A percentile compares a stretch with the other conserved stretches of the same genome.
phyloP scores from a whole-genome alignment of 2,113 vertebrate genomes.

The Garra rufa region DNA sequence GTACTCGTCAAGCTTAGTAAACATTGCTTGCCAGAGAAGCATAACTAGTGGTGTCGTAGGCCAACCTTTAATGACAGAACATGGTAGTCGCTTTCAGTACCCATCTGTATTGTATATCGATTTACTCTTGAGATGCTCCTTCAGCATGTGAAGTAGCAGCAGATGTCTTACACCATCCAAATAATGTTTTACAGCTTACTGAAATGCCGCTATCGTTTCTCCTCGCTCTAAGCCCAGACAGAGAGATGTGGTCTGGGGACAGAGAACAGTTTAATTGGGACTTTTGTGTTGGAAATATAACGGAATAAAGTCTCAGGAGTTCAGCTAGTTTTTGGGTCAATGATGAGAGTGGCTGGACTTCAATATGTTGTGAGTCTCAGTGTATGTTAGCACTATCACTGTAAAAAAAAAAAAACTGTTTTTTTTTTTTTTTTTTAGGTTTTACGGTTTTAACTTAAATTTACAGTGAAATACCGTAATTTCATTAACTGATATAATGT shows the following conservation, averaged over 20 bases:
- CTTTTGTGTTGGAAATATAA: background rate
- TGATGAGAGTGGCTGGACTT: background rate
- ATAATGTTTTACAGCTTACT: slow-evolving; percentile 28
- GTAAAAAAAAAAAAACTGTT: no score
- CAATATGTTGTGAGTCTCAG: background rate
- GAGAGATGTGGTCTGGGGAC: background rate
- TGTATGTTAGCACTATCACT: no score
- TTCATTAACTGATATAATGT: no score
- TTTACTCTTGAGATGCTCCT: slow-evolving; percentile 21
- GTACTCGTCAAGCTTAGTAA: background rate
- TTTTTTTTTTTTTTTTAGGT: no score
- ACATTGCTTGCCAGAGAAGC: background rate
- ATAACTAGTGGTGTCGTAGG: slow-evolving; percentile 13
- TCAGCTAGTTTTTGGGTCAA: background rate
- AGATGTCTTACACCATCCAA: slow-evolving; percentile 31
- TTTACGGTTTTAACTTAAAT: no score
- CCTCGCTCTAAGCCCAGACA: background rate
- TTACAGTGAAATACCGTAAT: no score
- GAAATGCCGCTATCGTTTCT: background rate
- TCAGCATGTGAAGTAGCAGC: slow-evolving; percentile 15
- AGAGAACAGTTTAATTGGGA: background rate
- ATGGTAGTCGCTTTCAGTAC: background rate
- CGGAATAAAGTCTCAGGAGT: background rate
- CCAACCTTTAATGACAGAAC: slow-evolving; percentile 3
- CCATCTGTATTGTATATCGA: slow-evolving; percentile 27